Conservation (phyloP, 2,888 invertebrate species). For the Dilophus febrilis region DNA sequence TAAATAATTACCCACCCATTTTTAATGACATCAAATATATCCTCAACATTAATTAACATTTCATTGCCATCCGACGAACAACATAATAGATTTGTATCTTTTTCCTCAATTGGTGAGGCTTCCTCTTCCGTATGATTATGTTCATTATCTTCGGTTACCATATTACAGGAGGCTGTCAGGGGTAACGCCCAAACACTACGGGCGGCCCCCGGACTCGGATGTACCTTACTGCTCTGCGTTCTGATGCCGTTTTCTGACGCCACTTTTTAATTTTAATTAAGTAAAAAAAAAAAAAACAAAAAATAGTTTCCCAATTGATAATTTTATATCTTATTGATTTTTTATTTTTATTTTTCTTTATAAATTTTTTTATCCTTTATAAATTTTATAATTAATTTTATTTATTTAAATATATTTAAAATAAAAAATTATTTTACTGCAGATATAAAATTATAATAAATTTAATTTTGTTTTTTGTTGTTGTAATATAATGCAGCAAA, state of each 20-base stretch:
- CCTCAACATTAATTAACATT: slow-evolving; percentile 36
- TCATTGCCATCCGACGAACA: slow-evolving; percentile 29
- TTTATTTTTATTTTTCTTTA: no score
- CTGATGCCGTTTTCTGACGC: slow-evolving; percentile 27
- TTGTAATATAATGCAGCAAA: no score
- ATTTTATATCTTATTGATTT: no score
- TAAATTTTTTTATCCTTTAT: no score
- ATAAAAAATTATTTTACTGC: no score
- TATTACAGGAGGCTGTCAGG: slow-evolving; percentile 59
- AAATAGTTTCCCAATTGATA: no score
- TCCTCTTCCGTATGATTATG: slow-evolving; percentile 31
- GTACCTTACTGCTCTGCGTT: slow-evolving; percentile 40
- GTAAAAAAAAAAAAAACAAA: no score
- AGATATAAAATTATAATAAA: no score
- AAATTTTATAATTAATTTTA: no score
- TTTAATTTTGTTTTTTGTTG: no score
- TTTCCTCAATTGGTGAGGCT: slow-evolving; percentile 26
- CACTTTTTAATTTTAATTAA: slow-evolving; percentile 18
- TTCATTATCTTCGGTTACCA: slow-evolving; percentile 52
- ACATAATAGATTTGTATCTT: slow-evolving; percentile 30
- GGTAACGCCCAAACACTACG: slow-evolving; percentile 79
- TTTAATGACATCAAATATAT: slow-evolving; percentile 72
- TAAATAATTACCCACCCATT: slow-evolving; percentile 43
- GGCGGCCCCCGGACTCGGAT: slow-evolving; percentile 76
- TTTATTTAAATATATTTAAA: no score